A percentile compares a stretch with the other conserved stretches of the same genome.
These are phyloP conservation scores for Alviniconcha strummeri DNA, from an alignment of 2,888 invertebrate species.

Conservation along the genomic window DNA sequence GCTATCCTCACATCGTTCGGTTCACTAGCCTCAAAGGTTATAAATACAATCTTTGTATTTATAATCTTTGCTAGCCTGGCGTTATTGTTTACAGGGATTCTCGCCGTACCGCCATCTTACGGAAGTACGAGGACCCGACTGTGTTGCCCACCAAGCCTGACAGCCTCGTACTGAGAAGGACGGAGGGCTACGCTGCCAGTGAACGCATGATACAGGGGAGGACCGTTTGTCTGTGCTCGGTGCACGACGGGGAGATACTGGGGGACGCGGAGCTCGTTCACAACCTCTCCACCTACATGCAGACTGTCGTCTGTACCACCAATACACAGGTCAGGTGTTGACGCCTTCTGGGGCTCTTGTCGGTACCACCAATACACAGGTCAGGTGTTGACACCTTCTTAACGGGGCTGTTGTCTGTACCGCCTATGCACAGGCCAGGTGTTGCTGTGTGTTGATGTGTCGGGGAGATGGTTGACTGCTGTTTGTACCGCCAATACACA, in stretches of 20 bases:
- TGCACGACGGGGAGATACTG: slow-evolving; percentile 64
- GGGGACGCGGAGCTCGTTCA: slow-evolving; percentile 60
- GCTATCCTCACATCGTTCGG: too few species aligned
- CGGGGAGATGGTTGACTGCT: slow-evolving; percentile 46
- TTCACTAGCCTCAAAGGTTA: too few species aligned
- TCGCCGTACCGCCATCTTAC: slow-evolving; percentile 53
- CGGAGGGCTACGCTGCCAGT: slow-evolving; percentile 67
- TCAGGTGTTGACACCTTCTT: neutral
- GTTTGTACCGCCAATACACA: slow-evolving; percentile 64
- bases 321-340: slow-evolving; percentile 52
- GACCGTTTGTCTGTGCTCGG: slow-evolving; percentile 58
- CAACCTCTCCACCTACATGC: slow-evolving; percentile 63
- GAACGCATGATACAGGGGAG: slow-evolving; percentile 60
- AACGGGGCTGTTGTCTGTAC: slow-evolving; percentile 60
- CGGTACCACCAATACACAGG: slow-evolving; percentile 64
- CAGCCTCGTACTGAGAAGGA: slow-evolving; percentile 57
- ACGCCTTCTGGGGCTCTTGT: slow-evolving; percentile 48
- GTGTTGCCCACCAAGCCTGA: slow-evolving; percentile 59
- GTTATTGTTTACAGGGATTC: slow-evolving; percentile 49
- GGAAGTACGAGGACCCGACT: slow-evolving; percentile 59
- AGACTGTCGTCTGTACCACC: slow-evolving; percentile 64
- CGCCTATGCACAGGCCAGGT: slow-evolving; percentile 55
- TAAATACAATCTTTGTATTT: too few species aligned
- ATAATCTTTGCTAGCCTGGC: too few species aligned
- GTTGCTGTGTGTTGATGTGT: too few species aligned